Conservation (phyloP, 2,888 invertebrate genomes). For the Himalopsyche anomala region DNA sequence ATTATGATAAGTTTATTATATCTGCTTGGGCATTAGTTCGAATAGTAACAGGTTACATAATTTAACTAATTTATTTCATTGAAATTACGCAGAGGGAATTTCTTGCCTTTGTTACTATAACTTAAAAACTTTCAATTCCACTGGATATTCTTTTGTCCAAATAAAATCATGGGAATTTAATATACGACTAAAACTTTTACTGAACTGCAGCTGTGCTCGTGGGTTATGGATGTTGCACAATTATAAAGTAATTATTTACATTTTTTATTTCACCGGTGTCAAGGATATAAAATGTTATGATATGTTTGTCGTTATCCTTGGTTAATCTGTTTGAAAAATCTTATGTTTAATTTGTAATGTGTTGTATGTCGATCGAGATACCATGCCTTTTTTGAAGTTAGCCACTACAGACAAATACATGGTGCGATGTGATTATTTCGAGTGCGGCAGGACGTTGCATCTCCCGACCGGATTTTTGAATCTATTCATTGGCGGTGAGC, state of each 20-base stretch:
- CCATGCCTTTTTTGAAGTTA: background rate
- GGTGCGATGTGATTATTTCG: constrained; percentile 12
- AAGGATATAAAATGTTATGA: background rate
- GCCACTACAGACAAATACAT: background rate
- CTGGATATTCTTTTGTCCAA: background rate
- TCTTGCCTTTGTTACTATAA: background rate
- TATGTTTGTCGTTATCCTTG: background rate
- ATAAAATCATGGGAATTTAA: background rate
- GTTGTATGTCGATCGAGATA: constrained; percentile 7
- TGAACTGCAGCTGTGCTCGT: no score
- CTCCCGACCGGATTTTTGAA: constrained; percentile 61
- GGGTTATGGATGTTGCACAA: no score
- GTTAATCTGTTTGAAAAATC: background rate
- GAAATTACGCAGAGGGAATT: no score
- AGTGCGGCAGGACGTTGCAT: constrained; percentile 61
- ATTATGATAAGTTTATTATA: background rate
- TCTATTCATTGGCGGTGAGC: constrained; percentile 64
- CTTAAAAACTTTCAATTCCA: background rate
- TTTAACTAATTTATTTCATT: constrained; percentile 26
- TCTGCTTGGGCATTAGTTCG: no score
- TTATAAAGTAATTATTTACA: no score
- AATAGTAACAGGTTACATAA: background rate
- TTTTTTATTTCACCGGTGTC: no score
- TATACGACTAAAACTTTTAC: no score
- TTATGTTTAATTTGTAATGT: background rate